phyloP scores from a whole-genome alignment of 2,797 vertebrate species.

The Carcharodon carcharias region DNA sequence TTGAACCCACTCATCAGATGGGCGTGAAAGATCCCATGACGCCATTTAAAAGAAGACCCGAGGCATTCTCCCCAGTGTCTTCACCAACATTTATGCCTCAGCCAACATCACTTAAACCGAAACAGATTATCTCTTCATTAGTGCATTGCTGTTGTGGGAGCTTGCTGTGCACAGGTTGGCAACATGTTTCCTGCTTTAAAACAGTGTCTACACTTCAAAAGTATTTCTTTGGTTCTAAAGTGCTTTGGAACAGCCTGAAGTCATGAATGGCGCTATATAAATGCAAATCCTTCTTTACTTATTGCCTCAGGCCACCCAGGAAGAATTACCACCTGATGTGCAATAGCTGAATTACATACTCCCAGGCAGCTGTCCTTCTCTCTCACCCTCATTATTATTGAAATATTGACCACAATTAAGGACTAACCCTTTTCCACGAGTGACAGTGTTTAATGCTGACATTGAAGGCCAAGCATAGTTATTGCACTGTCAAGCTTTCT shows the following conservation, averaged over 20 bases:
- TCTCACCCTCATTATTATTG: neutral
- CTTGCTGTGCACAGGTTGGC: neutral
- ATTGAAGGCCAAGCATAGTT: slow-evolving; percentile 5
- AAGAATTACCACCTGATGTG: neutral
- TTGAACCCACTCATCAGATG: neutral
- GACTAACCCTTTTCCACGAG: slow-evolving; percentile 2
- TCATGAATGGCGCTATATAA: neutral
- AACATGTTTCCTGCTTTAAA: neutral
- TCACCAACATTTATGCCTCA: neutral
- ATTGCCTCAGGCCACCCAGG: neutral
- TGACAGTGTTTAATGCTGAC: slow-evolving; percentile 23
- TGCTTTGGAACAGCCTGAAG: neutral
- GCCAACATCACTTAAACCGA: neutral
- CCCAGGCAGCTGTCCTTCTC: neutral
- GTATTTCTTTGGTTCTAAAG: neutral
- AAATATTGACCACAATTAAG: slow-evolving; percentile 30
- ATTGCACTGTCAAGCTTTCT: slow-evolving; percentile 17
- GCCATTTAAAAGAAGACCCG: neutral
- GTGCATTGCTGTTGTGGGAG: neutral
- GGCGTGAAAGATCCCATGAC: neutral
- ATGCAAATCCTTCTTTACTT: neutral
- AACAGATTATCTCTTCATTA: neutral
- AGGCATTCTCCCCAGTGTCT: neutral
- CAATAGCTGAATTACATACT: neutral
- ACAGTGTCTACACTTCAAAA: neutral